Conservation (phyloP, 2,888 invertebrate species). For the Drosophila eohydei region DNA sequence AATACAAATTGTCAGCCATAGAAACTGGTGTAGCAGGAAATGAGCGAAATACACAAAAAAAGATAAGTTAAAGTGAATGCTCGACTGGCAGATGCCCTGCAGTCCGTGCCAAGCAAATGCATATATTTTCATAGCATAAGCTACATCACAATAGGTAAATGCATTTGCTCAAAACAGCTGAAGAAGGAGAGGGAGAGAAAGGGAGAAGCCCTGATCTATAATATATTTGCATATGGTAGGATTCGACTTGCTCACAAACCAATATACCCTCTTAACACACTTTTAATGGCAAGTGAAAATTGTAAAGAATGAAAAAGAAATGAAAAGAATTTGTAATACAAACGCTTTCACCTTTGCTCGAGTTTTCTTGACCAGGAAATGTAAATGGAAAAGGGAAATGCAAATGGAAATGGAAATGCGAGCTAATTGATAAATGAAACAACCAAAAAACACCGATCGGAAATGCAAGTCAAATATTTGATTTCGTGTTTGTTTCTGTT, state of each 20-base stretch:
- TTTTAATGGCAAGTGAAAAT: background rate
- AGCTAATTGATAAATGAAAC: slow-evolving; percentile 60
- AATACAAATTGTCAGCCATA: slow-evolving; percentile 9
- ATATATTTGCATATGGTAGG: too few species aligned
- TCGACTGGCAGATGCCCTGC: background rate
- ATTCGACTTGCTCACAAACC: too few species aligned
- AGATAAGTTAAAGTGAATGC: background rate
- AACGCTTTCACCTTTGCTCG: slow-evolving; percentile 62
- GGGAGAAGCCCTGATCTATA: too few species aligned
- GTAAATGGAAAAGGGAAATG: slow-evolving; percentile 61
- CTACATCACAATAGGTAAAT: too few species aligned
- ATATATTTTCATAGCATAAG: too few species aligned
- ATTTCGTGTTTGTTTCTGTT: slow-evolving; percentile 22
- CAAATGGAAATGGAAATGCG: slow-evolving; percentile 49
- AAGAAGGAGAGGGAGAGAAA: background rate
- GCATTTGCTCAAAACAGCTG: background rate
- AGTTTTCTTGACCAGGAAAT: slow-evolving; percentile 57
- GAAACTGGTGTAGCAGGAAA: slow-evolving; percentile 52
- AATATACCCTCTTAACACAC: background rate
- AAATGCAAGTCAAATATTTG: slow-evolving; percentile 25
- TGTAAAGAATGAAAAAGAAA: slow-evolving; percentile 7
- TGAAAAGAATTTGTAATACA: slow-evolving; percentile 51
- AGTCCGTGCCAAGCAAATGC: background rate
- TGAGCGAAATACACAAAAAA: slow-evolving; percentile 14
- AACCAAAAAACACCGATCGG: slow-evolving; percentile 17